phyloP scores from a whole-genome alignment of 2,888 invertebrate genomes.

The Cynaeus angustus region DNA sequence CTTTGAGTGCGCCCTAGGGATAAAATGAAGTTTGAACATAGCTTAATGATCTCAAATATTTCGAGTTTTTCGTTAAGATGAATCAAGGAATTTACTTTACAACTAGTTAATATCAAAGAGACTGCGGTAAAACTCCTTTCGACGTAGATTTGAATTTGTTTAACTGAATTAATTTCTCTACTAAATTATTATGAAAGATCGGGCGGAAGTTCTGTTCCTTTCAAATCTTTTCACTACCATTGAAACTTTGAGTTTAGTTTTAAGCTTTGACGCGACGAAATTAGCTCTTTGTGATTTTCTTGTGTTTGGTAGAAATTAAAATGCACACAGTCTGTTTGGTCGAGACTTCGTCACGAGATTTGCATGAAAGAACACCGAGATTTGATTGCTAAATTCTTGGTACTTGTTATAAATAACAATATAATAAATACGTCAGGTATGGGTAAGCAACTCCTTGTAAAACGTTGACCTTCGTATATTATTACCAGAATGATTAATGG shows the following conservation, averaged over 20 bases:
- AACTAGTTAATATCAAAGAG: constrained; percentile 44
- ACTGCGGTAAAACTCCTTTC: constrained; percentile 39
- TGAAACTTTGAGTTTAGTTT: constrained; percentile 40
- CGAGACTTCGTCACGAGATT: neutral
- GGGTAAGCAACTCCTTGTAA: constrained; percentile 37
- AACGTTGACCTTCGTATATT: constrained; percentile 57
- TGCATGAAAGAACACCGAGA: neutral
- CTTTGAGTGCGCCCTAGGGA: constrained; percentile 43
- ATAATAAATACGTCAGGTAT: constrained; percentile 47
- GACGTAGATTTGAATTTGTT: constrained; percentile 41
- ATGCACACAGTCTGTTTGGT: neutral
- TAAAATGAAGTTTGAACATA: constrained; percentile 45
- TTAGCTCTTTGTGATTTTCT: constrained; percentile 21
- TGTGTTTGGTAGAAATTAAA: constrained; percentile 3
- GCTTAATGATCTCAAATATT: constrained; percentile 47
- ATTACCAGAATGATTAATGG: constrained; percentile 65
- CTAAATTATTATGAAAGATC: constrained; percentile 39
- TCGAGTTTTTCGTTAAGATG: constrained; percentile 39
- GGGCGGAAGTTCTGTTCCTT: constrained; percentile 24
- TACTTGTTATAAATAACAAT: constrained; percentile 5
- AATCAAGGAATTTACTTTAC: constrained; percentile 41
- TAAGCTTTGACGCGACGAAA: constrained; percentile 24
- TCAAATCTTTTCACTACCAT: constrained; percentile 37
- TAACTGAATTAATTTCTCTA: constrained; percentile 46
- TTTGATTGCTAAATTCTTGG: neutral